phyloP scores from a whole-genome alignment of 2,888 invertebrate species.

The Tricholauxania praeusta region DNA sequence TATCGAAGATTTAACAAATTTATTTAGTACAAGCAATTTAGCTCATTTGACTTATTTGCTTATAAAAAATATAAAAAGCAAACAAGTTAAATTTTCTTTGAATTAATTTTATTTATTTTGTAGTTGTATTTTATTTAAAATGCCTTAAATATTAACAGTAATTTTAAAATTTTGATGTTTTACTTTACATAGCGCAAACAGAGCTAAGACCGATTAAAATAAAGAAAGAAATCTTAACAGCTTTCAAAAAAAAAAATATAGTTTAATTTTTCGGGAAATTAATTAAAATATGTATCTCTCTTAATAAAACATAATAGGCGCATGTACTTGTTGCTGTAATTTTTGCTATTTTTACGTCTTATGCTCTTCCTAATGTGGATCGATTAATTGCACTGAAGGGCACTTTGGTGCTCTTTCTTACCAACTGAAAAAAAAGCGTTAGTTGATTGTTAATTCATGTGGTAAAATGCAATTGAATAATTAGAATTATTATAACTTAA shows the following conservation, averaged over 20 bases:
- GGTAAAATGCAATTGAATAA: not conserved
- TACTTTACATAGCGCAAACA: not conserved
- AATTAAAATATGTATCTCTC: conserved; percentile 9
- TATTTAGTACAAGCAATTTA: not conserved
- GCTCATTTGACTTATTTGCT: too few relatives aligned
- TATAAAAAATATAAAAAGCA: too few relatives aligned
- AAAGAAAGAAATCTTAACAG: not conserved
- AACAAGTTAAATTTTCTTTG: not conserved
- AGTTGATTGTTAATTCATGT: not conserved
- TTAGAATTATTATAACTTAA: not conserved
- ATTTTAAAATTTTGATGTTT: not conserved
- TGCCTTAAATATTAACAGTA: not conserved
- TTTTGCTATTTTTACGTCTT: conserved; percentile 8
- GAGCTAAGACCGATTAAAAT: not conserved
- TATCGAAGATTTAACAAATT: conserved; percentile 9
- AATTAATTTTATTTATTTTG: conserved; percentile 5
- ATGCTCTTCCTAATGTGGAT: conserved; percentile 15
- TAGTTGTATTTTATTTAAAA: not conserved
- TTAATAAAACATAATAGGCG: conserved; percentile 8
- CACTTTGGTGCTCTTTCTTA: conserved; percentile 32
- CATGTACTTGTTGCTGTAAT: not conserved
- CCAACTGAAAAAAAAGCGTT: conserved; percentile 20
- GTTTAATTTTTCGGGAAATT: not conserved
- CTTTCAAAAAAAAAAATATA: conserved; percentile 9
- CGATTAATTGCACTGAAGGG: conserved; percentile 30